Conservation (phyloP, 1,140 invertebrate species). For the Hermetia illucens region DNA sequence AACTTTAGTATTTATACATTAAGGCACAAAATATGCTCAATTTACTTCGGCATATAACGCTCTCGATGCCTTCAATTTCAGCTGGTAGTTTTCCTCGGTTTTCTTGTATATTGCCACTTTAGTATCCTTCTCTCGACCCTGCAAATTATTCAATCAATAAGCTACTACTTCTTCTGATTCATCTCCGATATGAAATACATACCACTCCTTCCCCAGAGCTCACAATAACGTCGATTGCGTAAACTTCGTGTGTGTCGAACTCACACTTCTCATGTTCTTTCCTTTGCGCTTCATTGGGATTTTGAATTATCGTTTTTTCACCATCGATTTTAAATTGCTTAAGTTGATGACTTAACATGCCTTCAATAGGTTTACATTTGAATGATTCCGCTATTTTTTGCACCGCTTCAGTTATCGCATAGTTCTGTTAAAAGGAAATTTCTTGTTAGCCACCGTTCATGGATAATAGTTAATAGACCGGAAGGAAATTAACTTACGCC, state of each 20-base stretch:
- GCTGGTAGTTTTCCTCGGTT: slow-evolving; percentile 91
- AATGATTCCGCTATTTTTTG: slow-evolving; percentile 85
- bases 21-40: slow-evolving; percentile 4
- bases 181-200: slow-evolving; percentile 16
- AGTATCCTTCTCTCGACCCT: slow-evolving; percentile 82
- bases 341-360: slow-evolving; percentile 96
- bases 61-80: slow-evolving; percentile 94
- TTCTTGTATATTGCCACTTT: slow-evolving; percentile 97
- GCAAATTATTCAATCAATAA: slow-evolving; percentile 11
- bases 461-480: neutral
- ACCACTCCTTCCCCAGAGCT: slow-evolving; percentile 82
- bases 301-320: slow-evolving; percentile 97
- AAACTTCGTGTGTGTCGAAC: slow-evolving; percentile 94
- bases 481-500: no score
- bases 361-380: slow-evolving; percentile 96
- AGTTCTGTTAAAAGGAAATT: slow-evolving; percentile 77
- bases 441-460: neutral
- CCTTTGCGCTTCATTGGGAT: slow-evolving; percentile 92
- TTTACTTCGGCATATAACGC: slow-evolving; percentile 82
- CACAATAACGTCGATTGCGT: slow-evolving; percentile 94
- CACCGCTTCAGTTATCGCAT: slow-evolving; percentile 82
- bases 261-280: slow-evolving; percentile 97
- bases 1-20: neutral
- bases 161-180: no score
- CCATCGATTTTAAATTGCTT: slow-evolving; percentile 96